Evolutionary conservation across 1,140 invertebrate species (phyloP).

Genomic region (Neuroterus valhalla): DNA sequence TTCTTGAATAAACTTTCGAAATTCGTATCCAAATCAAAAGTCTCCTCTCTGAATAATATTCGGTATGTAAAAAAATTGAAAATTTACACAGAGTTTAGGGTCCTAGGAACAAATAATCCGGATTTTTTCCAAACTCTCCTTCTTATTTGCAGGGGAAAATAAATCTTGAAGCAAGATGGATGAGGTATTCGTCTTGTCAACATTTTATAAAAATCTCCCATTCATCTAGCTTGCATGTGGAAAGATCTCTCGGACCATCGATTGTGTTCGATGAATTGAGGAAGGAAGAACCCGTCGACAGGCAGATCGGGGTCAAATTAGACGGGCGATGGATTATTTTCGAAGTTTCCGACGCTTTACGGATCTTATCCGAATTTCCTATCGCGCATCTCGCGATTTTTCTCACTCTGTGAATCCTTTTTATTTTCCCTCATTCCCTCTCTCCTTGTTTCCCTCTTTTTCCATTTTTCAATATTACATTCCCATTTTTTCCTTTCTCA

Average conservation of each 20-base stretch:
- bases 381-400: slow-evolving; percentile 15
- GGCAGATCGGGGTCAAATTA: slow-evolving; percentile 41
- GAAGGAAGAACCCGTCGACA: slow-evolving; percentile 31
- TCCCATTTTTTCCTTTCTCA: slow-evolving; percentile 20
- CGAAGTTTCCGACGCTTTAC: slow-evolving; percentile 31
- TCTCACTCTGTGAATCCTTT: slow-evolving; percentile 7
- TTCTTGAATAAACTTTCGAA: too few species aligned
- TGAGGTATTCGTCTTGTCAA: slow-evolving; percentile 19
- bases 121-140: background rate
- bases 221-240: slow-evolving; percentile 22
- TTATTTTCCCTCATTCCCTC: background rate
- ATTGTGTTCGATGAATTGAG: slow-evolving; percentile 37
- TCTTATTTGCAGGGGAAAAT: background rate
- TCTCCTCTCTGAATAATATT: too few species aligned
- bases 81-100: too few species aligned
- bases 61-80: slow-evolving; percentile 7
- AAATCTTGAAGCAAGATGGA: slow-evolving; percentile 9
- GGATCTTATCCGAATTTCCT: slow-evolving; percentile 26
- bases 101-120: too few species aligned
- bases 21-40: too few species aligned
- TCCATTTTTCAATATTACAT: background rate
- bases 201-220: slow-evolving; percentile 22
- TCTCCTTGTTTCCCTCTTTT: background rate
- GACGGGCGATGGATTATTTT: slow-evolving; percentile 45
- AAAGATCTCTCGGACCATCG: slow-evolving; percentile 33